Base-by-base conservation (phyloP, 1,140 invertebrate genomes). In the Drosophila rhopaloa region DNA sequence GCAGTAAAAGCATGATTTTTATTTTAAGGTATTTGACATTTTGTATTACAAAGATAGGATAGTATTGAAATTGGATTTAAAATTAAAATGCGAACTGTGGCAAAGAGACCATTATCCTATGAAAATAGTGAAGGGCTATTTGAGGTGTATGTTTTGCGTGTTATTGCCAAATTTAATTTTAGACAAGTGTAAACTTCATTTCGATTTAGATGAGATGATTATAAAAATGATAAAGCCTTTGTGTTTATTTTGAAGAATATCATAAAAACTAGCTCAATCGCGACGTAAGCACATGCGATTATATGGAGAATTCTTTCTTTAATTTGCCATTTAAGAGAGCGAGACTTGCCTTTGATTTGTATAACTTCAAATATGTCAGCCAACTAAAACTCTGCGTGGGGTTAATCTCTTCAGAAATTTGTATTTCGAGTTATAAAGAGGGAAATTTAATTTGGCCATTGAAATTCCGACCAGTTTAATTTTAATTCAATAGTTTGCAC, bases 151-250 rank as follows among this genome's bases (percentile, higher is more conserved):
- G 40, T 55, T 50, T 38, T 53, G 14, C 56, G 48, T 81, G 63
- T 75, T 57, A 19, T 57, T 56, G 57, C 19, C 24, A 53, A 59
- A 46, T 59, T 54, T 62, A 54, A 48, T 77, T 79, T 82, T 79
- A 35, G 48, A 67, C 41, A 78, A 84, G 78, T 85, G 86, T 91
- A 76, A 76, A 62, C 78, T 91, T 86, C 63, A 74, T 89, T 91
- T 85, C 90, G 89, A 91, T 92, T 88, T 92, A 92, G 91, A 91
- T 92, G 88, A 92, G 91, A 92, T 92, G 91, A 92, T 92, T 92
- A 92, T 88, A 90, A 84, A 86, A 78, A 92, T 91, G 90, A 84
- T 86, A 86, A 92, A 92, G 91, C 91, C 91, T 92, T 92, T 92
- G 91, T 92, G 91, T 92, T 91, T 55, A 71, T 72, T 78, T 70